Evolutionary conservation across 2,797 vertebrate species (phyloP).

Genomic region (Pteropus rufus): DNA sequence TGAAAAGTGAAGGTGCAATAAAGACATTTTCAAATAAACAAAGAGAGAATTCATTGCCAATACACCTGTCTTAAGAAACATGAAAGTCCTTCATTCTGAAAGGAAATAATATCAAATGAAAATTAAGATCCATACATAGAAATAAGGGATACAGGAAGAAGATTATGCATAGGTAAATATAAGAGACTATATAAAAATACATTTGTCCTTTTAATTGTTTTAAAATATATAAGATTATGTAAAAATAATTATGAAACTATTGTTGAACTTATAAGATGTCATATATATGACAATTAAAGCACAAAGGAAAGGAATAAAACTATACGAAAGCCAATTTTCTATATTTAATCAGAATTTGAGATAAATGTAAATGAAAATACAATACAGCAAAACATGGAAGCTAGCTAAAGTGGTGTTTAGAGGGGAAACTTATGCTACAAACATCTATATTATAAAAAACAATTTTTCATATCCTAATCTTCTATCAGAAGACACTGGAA

Average conservation of each 20-base stretch:
- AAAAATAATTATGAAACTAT: slow-evolving; percentile 4
- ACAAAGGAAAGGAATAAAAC: neutral
- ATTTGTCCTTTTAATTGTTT: neutral
- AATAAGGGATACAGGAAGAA: neutral
- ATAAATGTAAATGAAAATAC: neutral
- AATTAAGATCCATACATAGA: neutral
- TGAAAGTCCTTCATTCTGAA: neutral
- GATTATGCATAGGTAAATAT: neutral
- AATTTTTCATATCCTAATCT: neutral
- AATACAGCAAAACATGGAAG: neutral
- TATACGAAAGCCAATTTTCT: neutral
- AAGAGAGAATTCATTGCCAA: neutral
- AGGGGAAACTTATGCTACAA: neutral
- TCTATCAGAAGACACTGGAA: neutral
- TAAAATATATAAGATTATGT: neutral
- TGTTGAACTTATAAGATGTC: neutral
- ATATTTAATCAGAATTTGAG: slow-evolving; percentile 12
- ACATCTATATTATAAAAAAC: neutral
- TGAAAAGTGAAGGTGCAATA: neutral
- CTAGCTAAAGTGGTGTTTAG: neutral
- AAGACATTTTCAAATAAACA: neutral
- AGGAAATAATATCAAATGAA: neutral
- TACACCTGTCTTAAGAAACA: neutral
- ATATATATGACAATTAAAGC: neutral
- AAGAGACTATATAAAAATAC: neutral